These are phyloP conservation scores for Capitulum mitella DNA, from an alignment of 2,888 invertebrate species.

Conservation along the genomic window DNA sequence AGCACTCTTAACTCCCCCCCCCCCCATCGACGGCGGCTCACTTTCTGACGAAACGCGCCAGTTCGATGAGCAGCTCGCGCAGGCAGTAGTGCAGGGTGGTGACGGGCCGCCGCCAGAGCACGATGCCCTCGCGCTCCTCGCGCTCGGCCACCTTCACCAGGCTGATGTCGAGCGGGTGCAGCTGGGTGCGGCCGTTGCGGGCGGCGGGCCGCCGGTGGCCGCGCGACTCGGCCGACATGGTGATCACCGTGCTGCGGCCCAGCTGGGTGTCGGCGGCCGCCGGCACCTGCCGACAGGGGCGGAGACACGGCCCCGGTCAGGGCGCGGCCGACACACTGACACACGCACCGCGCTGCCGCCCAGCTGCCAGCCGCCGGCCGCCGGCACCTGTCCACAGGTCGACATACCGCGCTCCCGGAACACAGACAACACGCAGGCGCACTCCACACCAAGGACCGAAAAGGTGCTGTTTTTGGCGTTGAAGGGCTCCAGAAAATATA, in stretches of 20 bases:
- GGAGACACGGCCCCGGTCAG: neutral
- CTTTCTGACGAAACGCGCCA: neutral
- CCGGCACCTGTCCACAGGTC: neutral
- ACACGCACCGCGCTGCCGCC: no score
- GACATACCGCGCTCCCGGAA: neutral
- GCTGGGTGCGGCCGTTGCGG: neutral
- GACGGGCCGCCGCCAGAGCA: constrained; percentile 73
- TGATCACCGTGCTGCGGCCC: neutral
- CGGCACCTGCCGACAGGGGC: neutral
- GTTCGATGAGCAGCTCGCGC: constrained; percentile 53
- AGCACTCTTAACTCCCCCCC: neutral
- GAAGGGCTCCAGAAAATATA: no score
- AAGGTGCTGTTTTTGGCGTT: no score
- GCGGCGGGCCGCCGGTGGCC: neutral
- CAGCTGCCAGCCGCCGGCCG: no score
- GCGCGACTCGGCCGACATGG: neutral
- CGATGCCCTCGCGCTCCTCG: constrained; percentile 46
- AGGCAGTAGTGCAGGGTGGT: constrained; percentile 70
- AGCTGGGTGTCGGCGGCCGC: neutral
- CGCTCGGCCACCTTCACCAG: constrained; percentile 33
- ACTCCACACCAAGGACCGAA: no score
- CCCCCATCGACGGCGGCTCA: neutral
- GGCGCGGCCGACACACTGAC: no score
- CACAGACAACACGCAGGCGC: no score
- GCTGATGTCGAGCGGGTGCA: neutral